Evolutionary conservation across 2,113 vertebrate species (phyloP).

Genomic region (Amia ocellicauda): DNA sequence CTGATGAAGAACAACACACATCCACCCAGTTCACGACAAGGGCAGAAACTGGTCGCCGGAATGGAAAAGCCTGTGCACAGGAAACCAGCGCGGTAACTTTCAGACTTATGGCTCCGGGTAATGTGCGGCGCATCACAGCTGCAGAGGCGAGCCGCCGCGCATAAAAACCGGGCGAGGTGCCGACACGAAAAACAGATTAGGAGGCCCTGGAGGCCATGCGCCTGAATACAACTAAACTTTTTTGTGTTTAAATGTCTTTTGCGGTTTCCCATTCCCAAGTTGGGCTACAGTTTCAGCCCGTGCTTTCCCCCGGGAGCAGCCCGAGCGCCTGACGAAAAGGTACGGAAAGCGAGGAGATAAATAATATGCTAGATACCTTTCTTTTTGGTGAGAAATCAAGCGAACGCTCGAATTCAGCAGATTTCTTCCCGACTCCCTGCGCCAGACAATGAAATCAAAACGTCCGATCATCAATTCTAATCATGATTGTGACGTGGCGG

Average conservation of each 20-base stretch:
- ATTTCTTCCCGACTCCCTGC: slow-evolving; percentile 81
- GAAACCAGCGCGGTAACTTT: slow-evolving; percentile 34
- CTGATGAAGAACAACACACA: slow-evolving; percentile 37
- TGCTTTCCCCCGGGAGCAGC: slow-evolving; percentile 1
- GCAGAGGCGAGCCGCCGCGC: background rate
- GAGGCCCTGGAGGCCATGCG: slow-evolving; percentile 54
- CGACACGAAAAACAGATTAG: background rate
- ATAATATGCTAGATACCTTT: slow-evolving; percentile 52
- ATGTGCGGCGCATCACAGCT: slow-evolving; percentile 28
- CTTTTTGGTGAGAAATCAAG: slow-evolving; percentile 61
- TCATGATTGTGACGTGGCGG: slow-evolving; percentile 93
- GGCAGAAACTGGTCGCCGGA: slow-evolving; percentile 6
- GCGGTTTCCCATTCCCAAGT: slow-evolving; percentile 40
- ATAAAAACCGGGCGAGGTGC: slow-evolving; percentile 9
- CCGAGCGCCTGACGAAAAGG: background rate
- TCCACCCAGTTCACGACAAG: slow-evolving; percentile 29
- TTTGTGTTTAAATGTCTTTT: slow-evolving; percentile 52
- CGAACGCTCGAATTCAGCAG: slow-evolving; percentile 73
- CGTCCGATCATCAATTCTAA: slow-evolving; percentile 98
- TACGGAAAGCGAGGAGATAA: slow-evolving; percentile 16
- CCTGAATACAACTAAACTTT: slow-evolving; percentile 57
- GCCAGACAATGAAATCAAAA: slow-evolving; percentile 98
- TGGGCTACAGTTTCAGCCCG: slow-evolving; percentile 25
- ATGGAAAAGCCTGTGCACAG: slow-evolving; percentile 18
- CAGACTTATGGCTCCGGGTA: slow-evolving; percentile 1